These are phyloP conservation scores for Alviniconcha strummeri DNA, from an alignment of 2,888 invertebrate genomes.

Conservation along the genomic window DNA sequence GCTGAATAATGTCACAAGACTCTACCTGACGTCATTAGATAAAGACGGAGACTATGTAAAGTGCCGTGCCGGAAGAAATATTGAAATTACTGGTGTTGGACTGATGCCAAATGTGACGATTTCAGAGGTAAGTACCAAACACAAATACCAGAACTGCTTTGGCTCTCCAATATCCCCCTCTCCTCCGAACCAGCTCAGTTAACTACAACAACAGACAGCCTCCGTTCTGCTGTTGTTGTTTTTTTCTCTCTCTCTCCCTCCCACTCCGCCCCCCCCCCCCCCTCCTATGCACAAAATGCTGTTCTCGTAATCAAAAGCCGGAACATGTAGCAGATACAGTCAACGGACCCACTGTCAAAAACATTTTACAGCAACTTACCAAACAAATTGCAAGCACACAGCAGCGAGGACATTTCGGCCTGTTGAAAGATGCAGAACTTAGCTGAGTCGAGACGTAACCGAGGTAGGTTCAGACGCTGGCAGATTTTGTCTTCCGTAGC, in stretches of 20 bases:
- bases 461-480: too few relatives aligned
- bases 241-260: not conserved
- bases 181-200: too few relatives aligned
- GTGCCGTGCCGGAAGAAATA: conserved; percentile 18
- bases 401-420: too few relatives aligned
- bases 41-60: conserved; percentile 32
- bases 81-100: conserved; percentile 14
- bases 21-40: conserved; percentile 28
- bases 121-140: conserved; percentile 6
- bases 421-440: too few relatives aligned
- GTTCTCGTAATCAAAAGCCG: too few relatives aligned
- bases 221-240: not conserved
- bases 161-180: not conserved
- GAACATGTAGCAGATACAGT: too few relatives aligned
- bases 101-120: not conserved
- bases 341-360: too few relatives aligned
- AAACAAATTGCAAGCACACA: too few relatives aligned
- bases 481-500: too few relatives aligned
- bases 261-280: not conserved
- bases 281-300: too few relatives aligned
- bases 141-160: not conserved
- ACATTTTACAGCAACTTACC: too few relatives aligned
- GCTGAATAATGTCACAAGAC: conserved; percentile 27
- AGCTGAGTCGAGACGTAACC: too few relatives aligned
- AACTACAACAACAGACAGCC: not conserved